These are phyloP conservation scores for Allolobophora icterica DNA, from an alignment of 2,888 invertebrate genomes.

Conservation along the genomic window DNA sequence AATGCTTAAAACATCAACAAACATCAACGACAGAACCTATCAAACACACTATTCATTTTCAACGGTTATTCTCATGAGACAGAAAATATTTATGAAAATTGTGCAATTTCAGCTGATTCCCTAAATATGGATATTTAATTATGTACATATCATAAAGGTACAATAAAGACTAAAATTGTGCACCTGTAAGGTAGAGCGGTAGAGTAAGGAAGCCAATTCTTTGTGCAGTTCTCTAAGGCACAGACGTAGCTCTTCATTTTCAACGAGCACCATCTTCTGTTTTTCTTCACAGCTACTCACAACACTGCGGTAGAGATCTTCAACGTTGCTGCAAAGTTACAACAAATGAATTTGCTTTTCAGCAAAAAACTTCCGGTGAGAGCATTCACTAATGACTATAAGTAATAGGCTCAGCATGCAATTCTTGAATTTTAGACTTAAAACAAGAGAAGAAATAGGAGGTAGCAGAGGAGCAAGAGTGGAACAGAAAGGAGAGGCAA, in stretches of 20 bases:
- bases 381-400: background rate
- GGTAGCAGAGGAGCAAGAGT: background rate
- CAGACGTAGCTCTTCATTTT: slow-evolving; percentile 11
- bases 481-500: background rate
- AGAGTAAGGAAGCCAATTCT: background rate
- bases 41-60: background rate
- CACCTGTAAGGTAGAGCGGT: background rate
- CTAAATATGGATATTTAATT: background rate
- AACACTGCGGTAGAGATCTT: background rate
- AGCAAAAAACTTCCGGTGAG: background rate
- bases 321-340: slow-evolving; percentile 18
- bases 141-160: background rate
- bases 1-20: background rate
- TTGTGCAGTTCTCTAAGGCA: slow-evolving; percentile 23
- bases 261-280: slow-evolving; percentile 20
- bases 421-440: no score
- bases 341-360: background rate
- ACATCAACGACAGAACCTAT: background rate
- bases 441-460: background rate
- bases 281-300: background rate
- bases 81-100: background rate
- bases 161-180: background rate
- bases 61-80: background rate
- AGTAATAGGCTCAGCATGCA: background rate
- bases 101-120: background rate